phyloP scores from a whole-genome alignment of 2,113 vertebrate species.

The Cryptotis parvus region DNA sequence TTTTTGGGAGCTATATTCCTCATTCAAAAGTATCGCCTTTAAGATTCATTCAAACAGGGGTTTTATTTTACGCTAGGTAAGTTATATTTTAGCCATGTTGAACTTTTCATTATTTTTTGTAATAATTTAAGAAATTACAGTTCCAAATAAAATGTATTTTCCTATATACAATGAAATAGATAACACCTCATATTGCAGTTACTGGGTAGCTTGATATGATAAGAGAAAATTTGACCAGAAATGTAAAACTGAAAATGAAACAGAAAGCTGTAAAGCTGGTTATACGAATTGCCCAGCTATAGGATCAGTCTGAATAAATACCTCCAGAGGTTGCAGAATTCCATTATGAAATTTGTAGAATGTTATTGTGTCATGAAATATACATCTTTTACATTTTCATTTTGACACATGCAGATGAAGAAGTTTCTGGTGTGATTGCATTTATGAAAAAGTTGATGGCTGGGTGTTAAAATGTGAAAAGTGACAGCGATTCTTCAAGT shows the following conservation, averaged over 20 bases:
- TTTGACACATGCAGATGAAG: conserved; percentile 79
- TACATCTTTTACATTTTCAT: conserved; percentile 74
- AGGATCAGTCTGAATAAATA: conserved; percentile 25
- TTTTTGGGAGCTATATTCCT: not conserved
- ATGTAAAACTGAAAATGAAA: conserved; percentile 27
- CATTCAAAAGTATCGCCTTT: not conserved
- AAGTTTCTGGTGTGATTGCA: conserved; percentile 70
- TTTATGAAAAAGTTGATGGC: conserved; percentile 72
- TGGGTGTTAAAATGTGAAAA: conserved; percentile 77
- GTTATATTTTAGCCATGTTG: not conserved
- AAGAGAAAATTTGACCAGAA: not conserved
- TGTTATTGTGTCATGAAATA: conserved; percentile 72
- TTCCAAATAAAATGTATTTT: not conserved
- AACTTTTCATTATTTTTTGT: not conserved
- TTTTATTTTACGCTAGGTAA: not conserved
- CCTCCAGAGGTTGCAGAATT: conserved; percentile 57
- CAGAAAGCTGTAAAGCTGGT: not conserved
- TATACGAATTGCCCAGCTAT: not conserved
- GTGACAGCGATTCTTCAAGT: conserved; percentile 61
- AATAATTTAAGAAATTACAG: not conserved
- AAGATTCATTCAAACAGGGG: not conserved
- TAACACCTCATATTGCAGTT: not conserved
- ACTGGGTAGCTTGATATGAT: not conserved
- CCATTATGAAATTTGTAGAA: conserved; percentile 69
- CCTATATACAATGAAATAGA: not conserved